Conservation (phyloP, 2,797 vertebrate species). For the Momotus momota region DNA sequence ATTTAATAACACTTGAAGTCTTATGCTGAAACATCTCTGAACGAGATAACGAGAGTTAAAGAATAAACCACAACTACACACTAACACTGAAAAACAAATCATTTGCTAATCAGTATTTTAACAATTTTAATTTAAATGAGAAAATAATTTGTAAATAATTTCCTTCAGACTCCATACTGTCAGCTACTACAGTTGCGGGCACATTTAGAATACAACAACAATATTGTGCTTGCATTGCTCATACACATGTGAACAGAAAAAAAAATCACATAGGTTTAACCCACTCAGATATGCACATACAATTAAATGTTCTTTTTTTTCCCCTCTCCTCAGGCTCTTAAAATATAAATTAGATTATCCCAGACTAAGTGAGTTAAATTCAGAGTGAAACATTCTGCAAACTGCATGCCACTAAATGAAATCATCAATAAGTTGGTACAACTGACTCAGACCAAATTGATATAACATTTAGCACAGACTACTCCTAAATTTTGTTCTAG, state of each 20-base stretch:
- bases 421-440: background rate
- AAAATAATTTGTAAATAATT: background rate
- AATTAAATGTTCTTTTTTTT: background rate
- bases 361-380: background rate
- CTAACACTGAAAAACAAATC: background rate
- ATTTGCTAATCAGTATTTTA: background rate
- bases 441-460: background rate
- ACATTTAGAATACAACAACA: background rate
- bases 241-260: background rate
- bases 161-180: background rate
- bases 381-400: background rate
- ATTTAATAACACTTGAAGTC: slow-evolving; percentile 2
- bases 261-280: background rate
- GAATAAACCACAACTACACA: background rate
- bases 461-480: background rate
- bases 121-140: background rate
- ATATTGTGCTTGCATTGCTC: background rate
- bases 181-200: background rate
- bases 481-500: background rate
- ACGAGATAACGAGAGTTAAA: background rate
- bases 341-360: background rate
- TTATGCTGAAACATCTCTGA: background rate
- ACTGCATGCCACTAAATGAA: background rate
- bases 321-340: background rate
- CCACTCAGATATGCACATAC: background rate